Evolutionary conservation across 2,113 vertebrate species (phyloP).

Genomic region (Bujurquina vittata): DNA sequence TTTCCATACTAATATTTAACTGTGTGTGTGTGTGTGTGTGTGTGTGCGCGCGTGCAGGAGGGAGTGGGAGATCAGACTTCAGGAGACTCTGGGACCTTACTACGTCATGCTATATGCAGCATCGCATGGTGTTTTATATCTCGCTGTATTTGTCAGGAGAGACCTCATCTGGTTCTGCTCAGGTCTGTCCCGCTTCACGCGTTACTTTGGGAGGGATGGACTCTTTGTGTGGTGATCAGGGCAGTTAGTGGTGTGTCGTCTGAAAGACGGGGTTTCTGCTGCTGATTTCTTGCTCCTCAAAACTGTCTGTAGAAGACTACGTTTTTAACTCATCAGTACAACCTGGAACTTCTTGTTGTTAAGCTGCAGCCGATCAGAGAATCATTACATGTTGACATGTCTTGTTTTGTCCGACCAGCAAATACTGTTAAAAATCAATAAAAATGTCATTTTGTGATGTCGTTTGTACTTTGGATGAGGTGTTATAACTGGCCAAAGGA

Average conservation of each 20-base stretch:
- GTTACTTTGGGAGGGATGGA: not conserved
- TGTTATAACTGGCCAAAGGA: not conserved
- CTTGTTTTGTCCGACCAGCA: too few species aligned
- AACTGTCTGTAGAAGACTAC: not conserved
- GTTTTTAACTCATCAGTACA: too few species aligned
- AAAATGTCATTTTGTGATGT: not conserved
- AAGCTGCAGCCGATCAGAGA: not conserved
- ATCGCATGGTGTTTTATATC: slow-evolving; percentile 90
- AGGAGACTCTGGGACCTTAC: slow-evolving; percentile 93
- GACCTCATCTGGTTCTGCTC: slow-evolving; percentile 99
- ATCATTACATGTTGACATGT: too few species aligned
- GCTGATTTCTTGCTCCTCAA: not conserved
- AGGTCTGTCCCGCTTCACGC: slow-evolving; percentile 74
- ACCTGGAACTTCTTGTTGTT: not conserved
- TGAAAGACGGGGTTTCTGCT: not conserved
- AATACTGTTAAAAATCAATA: not conserved
- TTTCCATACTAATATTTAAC: not conserved
- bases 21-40: slow-evolving; percentile 9
- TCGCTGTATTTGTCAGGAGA: slow-evolving; percentile 89
- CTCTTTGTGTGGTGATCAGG: not conserved
- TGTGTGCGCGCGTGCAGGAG: slow-evolving; percentile 77
- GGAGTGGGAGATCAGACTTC: slow-evolving; percentile 95
- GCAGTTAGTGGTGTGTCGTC: not conserved
- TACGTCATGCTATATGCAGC: slow-evolving; percentile 91
- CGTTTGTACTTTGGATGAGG: not conserved